phyloP scores from a whole-genome alignment of 2,797 vertebrate genomes.

The Hemitrygon akajei region DNA sequence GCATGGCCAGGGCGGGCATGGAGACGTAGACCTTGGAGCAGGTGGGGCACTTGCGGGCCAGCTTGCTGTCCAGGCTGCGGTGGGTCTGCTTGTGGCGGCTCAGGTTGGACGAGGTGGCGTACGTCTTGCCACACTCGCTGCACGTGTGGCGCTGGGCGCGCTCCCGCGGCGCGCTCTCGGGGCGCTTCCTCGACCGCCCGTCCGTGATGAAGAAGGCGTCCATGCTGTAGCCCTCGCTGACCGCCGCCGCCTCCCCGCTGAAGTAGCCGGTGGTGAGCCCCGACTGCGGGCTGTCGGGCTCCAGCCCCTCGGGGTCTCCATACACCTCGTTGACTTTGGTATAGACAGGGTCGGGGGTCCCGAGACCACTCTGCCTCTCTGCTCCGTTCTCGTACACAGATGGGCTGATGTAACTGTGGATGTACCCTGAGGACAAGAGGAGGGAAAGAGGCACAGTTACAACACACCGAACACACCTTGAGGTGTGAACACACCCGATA shows the following conservation, averaged over 20 bases:
- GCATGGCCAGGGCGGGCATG: conserved; percentile 96
- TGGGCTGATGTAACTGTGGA: conserved; percentile 83
- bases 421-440: conserved; percentile 67
- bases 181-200: conserved; percentile 80
- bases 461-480: too few relatives aligned
- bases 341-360: conserved; percentile 75
- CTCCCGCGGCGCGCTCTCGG: conserved; percentile 47
- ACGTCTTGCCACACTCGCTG: conserved; percentile 91
- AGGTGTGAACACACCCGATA: too few relatives aligned
- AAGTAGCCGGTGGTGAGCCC: conserved; percentile 89
- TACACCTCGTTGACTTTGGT: conserved; percentile 77
- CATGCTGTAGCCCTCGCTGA: conserved; percentile 95
- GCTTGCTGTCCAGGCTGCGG: conserved; percentile 97
- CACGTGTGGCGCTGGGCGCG: conserved; percentile 74
- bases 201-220: conserved; percentile 98
- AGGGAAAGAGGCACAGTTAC: too few relatives aligned
- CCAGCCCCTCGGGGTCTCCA: conserved; percentile 78
- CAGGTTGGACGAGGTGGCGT: conserved; percentile 95
- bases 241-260: conserved; percentile 75
- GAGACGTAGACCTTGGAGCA: conserved; percentile 89
- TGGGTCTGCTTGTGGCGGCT: conserved; percentile 98
- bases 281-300: conserved; percentile 92
- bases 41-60: conserved; percentile 91
- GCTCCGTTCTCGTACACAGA: conserved; percentile 72
- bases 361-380: conserved; percentile 56